Evolutionary conservation across 2,113 vertebrate species (phyloP), one percentile per base, ranked within the genome.

Genomic region (Nematolebias whitei): DNA sequence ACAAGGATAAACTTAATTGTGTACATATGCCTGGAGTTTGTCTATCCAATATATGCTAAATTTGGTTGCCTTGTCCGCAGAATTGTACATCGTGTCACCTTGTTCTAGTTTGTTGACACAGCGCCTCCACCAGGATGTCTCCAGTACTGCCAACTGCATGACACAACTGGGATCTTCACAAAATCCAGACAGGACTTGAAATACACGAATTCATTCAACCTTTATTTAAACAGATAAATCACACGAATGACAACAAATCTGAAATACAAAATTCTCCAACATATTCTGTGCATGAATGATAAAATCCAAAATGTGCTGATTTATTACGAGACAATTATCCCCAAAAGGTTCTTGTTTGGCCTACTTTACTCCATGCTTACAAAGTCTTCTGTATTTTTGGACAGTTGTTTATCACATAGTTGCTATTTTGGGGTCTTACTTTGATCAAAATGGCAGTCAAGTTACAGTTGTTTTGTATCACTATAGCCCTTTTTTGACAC

Each of bases 11-110:
- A 29, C 26, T 29, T 3, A 29, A 29, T n/a, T n/a, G n/a, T n/a
- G n/a, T n/a, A n/a, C n/a, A n/a, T n/a, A n/a, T n/a, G n/a, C n/a
- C n/a, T n/a, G n/a, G n/a, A n/a, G n/a, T 35, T 35, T 35, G 32
- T 10, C 32, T 4, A 29, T 4, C 3, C n/a, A 16, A n/a, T 44
- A 18, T n/a, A 18, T 44, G 8, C 7, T 8, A 44, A n/a, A n/a
- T 8, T 44, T 16, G 18, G 16, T 44, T 44, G 16, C 18, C 43
- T n/a, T 7, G n/a, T 8, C 4, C 32, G 72, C 73, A 63, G 23
- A 76, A 68, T 50, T 35, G 63, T 48, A 57, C 78, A 59, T 63
- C 23, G 69, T 66, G 84, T 91, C 76, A 88, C 85, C 89, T 89
- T 87, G 84, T 78, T 26, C 68, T 55, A 51, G 67, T 67, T 20